These are phyloP conservation scores for Pseudochaenichthys georgianus DNA, from an alignment of 2,797 vertebrate species.

Conservation along the genomic window DNA sequence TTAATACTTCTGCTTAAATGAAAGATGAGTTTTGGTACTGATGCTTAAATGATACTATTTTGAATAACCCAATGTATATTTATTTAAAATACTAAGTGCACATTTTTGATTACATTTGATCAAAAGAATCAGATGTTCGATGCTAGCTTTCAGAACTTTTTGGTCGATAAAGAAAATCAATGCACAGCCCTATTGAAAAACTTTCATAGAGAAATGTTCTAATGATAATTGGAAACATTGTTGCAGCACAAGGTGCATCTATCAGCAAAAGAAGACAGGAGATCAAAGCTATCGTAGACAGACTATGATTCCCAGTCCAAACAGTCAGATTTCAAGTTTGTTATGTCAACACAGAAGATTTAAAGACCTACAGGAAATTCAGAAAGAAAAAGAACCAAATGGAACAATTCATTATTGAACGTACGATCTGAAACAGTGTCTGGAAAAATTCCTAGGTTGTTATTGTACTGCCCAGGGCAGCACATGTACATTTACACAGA, in stretches of 20 bases:
- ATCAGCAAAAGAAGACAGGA: background rate
- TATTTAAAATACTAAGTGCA: background rate
- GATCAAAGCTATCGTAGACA: background rate
- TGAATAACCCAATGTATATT: background rate
- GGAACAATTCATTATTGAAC: conserved; percentile 27
- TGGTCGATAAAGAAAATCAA: background rate
- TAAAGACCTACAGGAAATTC: conserved; percentile 10
- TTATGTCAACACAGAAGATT: background rate
- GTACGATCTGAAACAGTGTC: conserved; percentile 39
- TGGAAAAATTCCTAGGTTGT: conserved; percentile 40
- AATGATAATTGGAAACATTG: background rate
- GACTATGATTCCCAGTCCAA: background rate
- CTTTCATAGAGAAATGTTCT: background rate
- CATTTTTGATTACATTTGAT: conserved; percentile 8
- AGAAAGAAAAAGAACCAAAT: conserved; percentile 16
- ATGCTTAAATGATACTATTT: background rate
- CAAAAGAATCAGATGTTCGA: background rate
- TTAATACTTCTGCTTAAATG: background rate
- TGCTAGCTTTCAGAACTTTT: background rate
- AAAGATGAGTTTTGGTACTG: background rate
- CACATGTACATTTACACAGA: conserved; percentile 33
- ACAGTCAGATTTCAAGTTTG: conserved; percentile 2
- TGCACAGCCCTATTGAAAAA: background rate
- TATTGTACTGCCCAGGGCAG: conserved; percentile 44
- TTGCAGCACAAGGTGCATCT: background rate